Evolutionary conservation across 53 echinoderm and acorn worm genomes (phyloP).

Genomic region (Stichopus horrens): DNA sequence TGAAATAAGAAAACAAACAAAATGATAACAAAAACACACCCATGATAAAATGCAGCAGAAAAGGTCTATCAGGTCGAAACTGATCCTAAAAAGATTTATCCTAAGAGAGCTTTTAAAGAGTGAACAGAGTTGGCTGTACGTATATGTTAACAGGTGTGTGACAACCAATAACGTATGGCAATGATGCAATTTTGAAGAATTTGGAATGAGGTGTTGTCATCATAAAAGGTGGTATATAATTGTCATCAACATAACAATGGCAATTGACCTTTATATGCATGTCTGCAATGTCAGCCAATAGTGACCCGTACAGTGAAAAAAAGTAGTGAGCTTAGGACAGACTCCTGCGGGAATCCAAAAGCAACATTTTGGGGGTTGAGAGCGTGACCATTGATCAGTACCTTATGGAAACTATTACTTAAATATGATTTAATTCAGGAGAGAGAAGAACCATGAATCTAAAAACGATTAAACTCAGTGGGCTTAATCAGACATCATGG

Average conservation of each 20-base stretch:
- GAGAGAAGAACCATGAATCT: not conserved
- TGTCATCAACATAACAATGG: conserved; percentile 18
- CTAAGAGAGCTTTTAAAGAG: too few relatives aligned
- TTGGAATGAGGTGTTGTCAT: not conserved
- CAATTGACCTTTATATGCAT: not conserved
- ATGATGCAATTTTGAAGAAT: conserved; percentile 5
- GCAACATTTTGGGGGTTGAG: not conserved
- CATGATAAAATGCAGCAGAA: too few relatives aligned
- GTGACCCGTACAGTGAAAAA: conserved; percentile 26
- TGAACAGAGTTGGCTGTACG: too few relatives aligned
- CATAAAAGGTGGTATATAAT: conserved; percentile 13
- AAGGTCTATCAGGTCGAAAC: too few relatives aligned
- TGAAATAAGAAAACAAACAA: too few relatives aligned
- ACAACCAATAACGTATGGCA: not conserved
- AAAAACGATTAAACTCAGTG: not conserved
- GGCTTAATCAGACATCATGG: not conserved
- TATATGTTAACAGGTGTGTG: not conserved
- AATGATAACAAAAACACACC: too few relatives aligned
- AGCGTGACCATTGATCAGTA: not conserved
- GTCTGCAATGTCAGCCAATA: conserved; percentile 22
- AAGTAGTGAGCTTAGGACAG: not conserved
- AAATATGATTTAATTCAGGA: not conserved
- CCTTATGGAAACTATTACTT: not conserved
- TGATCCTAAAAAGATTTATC: too few relatives aligned
- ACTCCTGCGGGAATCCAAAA: conserved; percentile 22